phyloP scores from a whole-genome alignment of 2,888 invertebrate species.

The Osedax frankpressi region DNA sequence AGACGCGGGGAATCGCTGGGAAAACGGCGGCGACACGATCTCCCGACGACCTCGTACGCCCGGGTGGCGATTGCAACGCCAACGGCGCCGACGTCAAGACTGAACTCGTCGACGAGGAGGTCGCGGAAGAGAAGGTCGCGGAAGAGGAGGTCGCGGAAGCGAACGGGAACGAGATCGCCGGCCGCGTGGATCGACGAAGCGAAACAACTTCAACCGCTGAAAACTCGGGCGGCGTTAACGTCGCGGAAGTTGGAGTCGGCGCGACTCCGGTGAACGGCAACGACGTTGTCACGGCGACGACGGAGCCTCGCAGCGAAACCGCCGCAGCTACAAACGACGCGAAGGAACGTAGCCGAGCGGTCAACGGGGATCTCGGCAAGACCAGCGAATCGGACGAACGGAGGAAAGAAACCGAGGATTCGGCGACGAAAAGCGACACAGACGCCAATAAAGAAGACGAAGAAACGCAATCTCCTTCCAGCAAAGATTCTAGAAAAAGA shows the following conservation, averaged over 20 bases:
- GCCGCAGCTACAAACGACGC: neutral
- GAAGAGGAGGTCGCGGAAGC: conserved; percentile 24
- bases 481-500: no score
- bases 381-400: no score
- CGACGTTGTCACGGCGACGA: neutral
- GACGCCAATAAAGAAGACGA: no score
- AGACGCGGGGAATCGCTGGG: neutral
- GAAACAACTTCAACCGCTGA: no score
- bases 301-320: neutral
- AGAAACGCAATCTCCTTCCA: no score
- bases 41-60: neutral
- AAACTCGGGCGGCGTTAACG: no score
- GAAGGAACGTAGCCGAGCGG: neutral
- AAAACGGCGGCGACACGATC: conserved; percentile 1
- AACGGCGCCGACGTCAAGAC: neutral
- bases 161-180: conserved; percentile 1
- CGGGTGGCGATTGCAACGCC: conserved; percentile 6
- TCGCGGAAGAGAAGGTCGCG: conserved; percentile 28
- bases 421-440: no score
- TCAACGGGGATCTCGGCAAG: no score
- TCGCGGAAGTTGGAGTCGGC: no score
- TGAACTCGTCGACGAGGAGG: no score
- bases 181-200: no score
- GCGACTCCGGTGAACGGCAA: neutral
- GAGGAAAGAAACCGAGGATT: no score